Conservation (phyloP, 2,888 invertebrate species). For the Cheilosia soror region DNA sequence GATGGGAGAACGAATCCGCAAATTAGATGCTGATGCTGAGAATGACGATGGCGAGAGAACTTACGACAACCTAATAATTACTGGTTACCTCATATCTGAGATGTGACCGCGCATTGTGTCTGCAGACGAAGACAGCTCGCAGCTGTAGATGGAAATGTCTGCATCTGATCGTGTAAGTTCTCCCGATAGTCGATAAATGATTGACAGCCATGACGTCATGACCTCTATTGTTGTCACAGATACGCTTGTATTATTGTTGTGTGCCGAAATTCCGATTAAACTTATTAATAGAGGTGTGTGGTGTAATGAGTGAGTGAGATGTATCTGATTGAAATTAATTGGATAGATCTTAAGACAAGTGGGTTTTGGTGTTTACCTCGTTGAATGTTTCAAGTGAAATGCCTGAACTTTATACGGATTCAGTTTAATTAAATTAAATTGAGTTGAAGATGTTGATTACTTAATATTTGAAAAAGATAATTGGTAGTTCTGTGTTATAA, state of each 20-base stretch:
- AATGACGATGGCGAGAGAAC: slow-evolving; percentile 49
- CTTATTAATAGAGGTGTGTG: slow-evolving; percentile 17
- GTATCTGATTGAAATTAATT: too few species aligned
- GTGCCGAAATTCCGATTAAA: slow-evolving; percentile 7
- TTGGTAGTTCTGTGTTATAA: too few species aligned
- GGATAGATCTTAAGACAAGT: too few species aligned
- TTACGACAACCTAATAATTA: slow-evolving; percentile 45
- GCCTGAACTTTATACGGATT: too few species aligned
- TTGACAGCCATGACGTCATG: slow-evolving; percentile 57
- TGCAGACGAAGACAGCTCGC: slow-evolving; percentile 50
- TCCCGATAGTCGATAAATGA: slow-evolving; percentile 25
- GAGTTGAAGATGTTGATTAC: too few species aligned
- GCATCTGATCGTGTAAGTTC: slow-evolving; percentile 30
- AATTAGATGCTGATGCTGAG: slow-evolving; percentile 5
- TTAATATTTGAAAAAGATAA: too few species aligned
- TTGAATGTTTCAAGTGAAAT: too few species aligned
- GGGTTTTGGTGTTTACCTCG: too few species aligned
- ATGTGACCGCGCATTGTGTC: slow-evolving; percentile 37
- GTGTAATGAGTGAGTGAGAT: too few species aligned
- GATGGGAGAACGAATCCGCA: slow-evolving; percentile 57
- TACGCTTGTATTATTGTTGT: slow-evolving; percentile 4
- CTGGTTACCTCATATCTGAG: slow-evolving; percentile 68
- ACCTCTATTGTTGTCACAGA: slow-evolving; percentile 20
- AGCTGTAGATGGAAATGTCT: slow-evolving; percentile 17
- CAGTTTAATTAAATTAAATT: too few species aligned